Evolutionary conservation across 2,888 invertebrate species (phyloP), one percentile per base, ranked within the genome.

Genomic region (Torymus auratus): DNA sequence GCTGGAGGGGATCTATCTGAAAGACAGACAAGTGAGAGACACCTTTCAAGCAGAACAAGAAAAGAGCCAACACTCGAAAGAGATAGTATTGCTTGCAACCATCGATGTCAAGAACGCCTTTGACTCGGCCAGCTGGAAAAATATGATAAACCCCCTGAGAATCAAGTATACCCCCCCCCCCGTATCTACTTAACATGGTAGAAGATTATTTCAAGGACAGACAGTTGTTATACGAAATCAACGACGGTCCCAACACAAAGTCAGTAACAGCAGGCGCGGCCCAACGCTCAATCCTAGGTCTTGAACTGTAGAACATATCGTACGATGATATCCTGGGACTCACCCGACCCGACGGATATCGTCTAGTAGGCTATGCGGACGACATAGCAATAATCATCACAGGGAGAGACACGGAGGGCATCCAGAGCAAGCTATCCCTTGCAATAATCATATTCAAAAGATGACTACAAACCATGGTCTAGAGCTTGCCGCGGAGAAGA

Each of bases 371-470:
- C 1, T 80, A 67, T 50, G 80, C 82, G 2, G 78, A 83, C 20
- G 82, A 82, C 50, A 73, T 76, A 13, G 83, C 78, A 4, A 56
- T 82, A 4, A 61, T 82, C 2, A 75, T 83, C 0, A 70, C 62
- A 7, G 81, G 74, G 0, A 81, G 77, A 17, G 60, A 67, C 3
- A 28, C 69, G 0, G 81, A 79, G 14, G 67, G 5, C 2, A n/a
- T 10, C 13, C 55, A 68, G 28, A 3, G 15, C 5, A 5, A 7
- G 15, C 17, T 67, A 5, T 10, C 20, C 20, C 20, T 20, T 1
- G 20, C 20, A 1, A 20, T 20, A 2, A 20, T 20, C 20, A 2
- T 20, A 20, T 2, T 1, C 20, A 20, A 0, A 12, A 14, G 68
- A 55, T 68, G 55, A 5, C 10, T 61, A 23, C 3, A 55, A 23